Evolutionary conservation across 2,888 invertebrate genomes (phyloP), one percentile per base, ranked within the genome.

Genomic region (Prenolepis imparis): DNA sequence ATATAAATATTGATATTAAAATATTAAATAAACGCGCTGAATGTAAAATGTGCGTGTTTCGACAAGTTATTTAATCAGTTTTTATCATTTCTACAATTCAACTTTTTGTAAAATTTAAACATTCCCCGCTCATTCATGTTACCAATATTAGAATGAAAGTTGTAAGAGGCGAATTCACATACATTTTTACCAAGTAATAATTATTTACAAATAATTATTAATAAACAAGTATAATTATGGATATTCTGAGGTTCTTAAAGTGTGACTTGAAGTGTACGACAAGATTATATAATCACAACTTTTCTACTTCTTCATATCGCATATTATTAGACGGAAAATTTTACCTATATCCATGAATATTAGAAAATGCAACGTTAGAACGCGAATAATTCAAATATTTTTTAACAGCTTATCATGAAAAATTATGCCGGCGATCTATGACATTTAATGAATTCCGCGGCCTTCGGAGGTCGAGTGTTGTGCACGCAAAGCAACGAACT

Each of bases 391-490:
- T 28, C 39, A 15, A 52, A 52, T 52, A 74, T 15, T 64, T 70
- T 73, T 6, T 21, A 48, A 39, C 4, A 9, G 63, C 32, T 73
- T 81, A 44, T 74, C 48, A 21, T 8, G 67, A 57, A 80, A 84
- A 72, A 82, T 87, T 80, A 83, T 83, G 85, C 84, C 85, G 85
- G 39, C 85, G 68, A 68, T 68, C 55, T 82, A 72, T 24, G 59
- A 70, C 78, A 84, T 67, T 77, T 90, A 89, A 89, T 89, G 85
- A 88, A 90, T 80, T 84, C 86, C 72, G 68, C 75, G 85, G 85
- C 90, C 90, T 90, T 90, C 84, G 57, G 83, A 88, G 90, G 90
- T 90, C 87, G 86, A 83, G 57, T 82, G 84, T 87, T 83, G 77
- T 82, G 66, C 70, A 80, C 84, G 86, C 57, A 81, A 88, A 90